These are phyloP conservation scores for Brachyhypopomus occidentalis DNA, from an alignment of 2,113 vertebrate genomes.

Conservation along the genomic window DNA sequence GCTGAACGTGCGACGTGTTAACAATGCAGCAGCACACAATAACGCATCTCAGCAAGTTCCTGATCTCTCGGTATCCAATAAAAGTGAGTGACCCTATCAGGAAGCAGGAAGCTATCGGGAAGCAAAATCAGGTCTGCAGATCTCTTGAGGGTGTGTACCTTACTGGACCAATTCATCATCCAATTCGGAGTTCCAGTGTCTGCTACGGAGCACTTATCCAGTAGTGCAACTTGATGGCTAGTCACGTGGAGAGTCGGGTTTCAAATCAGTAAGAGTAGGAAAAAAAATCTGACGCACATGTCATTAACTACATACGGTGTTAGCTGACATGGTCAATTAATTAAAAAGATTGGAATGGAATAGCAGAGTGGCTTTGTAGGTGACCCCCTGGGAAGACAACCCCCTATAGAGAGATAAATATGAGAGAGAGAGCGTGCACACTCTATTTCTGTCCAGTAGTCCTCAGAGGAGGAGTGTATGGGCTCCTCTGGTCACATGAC, in stretches of 20 bases:
- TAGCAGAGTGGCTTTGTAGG: neutral
- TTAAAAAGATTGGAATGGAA: conserved; percentile 1
- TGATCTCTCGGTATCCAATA: no score
- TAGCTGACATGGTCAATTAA: neutral
- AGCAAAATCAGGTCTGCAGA: no score
- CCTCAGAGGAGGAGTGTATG: neutral
- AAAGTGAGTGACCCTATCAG: no score
- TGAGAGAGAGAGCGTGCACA: conserved; percentile 13
- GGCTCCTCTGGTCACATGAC: conserved; percentile 17
- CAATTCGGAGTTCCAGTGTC: neutral
- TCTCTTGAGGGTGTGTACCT: no score
- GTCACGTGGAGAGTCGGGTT: neutral
- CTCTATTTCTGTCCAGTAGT: conserved; percentile 31
- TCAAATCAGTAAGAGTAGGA: no score
- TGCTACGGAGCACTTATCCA: neutral
- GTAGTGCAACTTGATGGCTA: neutral
- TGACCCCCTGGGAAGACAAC: conserved; percentile 12
- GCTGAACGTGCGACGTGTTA: no score
- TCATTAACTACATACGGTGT: neutral
- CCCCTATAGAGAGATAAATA: neutral
- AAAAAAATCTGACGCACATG: neutral
- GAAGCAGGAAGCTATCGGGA: no score
- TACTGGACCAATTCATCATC: neutral
- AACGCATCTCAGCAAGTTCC: no score
- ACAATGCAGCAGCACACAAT: no score